These are phyloP conservation scores for Lacanobia oleracea DNA, from an alignment of 2,888 invertebrate species.

Conservation along the genomic window DNA sequence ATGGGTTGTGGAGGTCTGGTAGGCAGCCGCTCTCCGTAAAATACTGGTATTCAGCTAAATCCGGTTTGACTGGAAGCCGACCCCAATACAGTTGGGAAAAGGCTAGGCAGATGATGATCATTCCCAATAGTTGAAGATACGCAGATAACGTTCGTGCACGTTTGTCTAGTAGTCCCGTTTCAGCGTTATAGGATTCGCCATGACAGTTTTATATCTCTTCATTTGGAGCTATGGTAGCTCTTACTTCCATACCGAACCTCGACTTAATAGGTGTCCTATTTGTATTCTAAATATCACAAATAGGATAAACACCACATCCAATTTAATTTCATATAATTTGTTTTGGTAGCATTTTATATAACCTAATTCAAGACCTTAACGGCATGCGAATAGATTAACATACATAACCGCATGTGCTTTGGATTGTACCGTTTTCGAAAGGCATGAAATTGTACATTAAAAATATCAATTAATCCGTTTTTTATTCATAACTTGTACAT, in stretches of 20 bases:
- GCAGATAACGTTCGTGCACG: neutral
- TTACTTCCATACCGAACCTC: neutral
- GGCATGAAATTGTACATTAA: conserved; percentile 34
- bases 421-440: conserved; percentile 18
- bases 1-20: no score
- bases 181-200: neutral
- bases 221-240: neutral
- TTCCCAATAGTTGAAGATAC: neutral
- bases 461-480: conserved; percentile 8
- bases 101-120: no score
- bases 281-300: neutral
- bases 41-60: no score
- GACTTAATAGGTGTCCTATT: neutral
- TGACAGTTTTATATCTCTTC: neutral
- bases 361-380: conserved; percentile 6
- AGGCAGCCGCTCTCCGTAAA: no score
- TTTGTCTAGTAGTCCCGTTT: neutral
- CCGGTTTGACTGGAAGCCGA: no score
- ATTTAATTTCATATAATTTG: conserved; percentile 8
- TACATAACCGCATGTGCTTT: conserved; percentile 43
- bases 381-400: conserved; percentile 36
- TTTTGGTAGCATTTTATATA: conserved; percentile 10
- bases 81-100: no score
- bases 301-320: neutral
- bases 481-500: conserved; percentile 26